Base-by-base conservation (phyloP, 2,888 invertebrate genomes). In the Lasius fuliginosus region DNA sequence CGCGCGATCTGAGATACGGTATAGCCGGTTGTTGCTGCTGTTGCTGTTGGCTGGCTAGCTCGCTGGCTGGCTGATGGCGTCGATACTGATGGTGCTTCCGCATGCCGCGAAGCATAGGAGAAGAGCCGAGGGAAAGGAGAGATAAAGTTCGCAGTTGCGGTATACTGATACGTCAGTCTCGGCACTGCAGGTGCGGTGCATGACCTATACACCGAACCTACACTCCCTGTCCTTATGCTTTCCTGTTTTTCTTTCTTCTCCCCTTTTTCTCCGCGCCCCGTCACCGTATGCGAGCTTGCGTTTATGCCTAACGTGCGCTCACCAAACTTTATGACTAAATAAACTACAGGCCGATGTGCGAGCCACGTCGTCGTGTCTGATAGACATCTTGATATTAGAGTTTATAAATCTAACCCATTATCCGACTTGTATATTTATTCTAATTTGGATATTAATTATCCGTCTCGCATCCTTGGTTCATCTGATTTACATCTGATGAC, bases 281-380 rank as follows among this genome's bases (percentile, higher is more conserved):
- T 33, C 65, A 69, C 64, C 30, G 60, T 60, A 27, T 56, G 69
- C 62, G 58, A 69, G 62, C 67, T 79, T 67, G 27, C 33, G 53
- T 23, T 71, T 60, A 40, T 42, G 58, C 36, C 42, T 53, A 30
- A 40, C 36, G 2, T 8, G 62, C 86, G 74, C 74, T 76, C 84
- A 76, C 83, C 76, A 83, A 93, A 93, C 90, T 92, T 92, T 86
- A 88, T 90, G 88, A 90, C 88, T 91, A 92, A 92, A 93, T 92
- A 93, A 93, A 93, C 90, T 90, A 88, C 88, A 89, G 88, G 90
- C 91, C 90, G 91, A 92, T 90, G 90, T 85, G 89, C 84, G 85
- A 77, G 86, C 18, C 33, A 81, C 75, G 87, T 81, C 82, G 84
- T 75, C 79, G 74, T 49, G n/a, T 83, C 73, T 69, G 85, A 87